Evolutionary conservation across 2,888 invertebrate genomes (phyloP).

Genomic region (Troides aeacus): DNA sequence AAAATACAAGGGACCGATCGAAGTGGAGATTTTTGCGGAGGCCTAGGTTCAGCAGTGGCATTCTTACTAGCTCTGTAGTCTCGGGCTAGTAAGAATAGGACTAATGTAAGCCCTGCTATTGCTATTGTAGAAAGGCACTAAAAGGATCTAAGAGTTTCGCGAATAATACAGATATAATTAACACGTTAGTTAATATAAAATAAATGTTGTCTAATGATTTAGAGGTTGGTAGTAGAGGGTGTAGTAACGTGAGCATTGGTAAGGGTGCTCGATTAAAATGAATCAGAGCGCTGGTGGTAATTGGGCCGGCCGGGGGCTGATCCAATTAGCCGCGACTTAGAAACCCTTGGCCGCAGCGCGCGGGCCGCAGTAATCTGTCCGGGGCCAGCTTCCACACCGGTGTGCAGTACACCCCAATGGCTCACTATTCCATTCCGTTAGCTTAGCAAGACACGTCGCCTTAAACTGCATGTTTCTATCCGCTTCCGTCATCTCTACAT

Average conservation of each 20-base stretch:
- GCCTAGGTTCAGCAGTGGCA: too few species aligned
- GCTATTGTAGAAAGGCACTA: too few species aligned
- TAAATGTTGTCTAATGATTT: not conserved
- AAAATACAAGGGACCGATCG: too few species aligned
- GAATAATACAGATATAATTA: not conserved
- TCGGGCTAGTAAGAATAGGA: too few species aligned
- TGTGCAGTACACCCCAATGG: slow-evolving; percentile 10
- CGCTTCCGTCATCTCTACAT: slow-evolving; percentile 41
- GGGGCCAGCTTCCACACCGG: slow-evolving; percentile 6
- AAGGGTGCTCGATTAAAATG: slow-evolving; percentile 76
- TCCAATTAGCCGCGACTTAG: slow-evolving; percentile 78
- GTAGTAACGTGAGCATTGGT: slow-evolving; percentile 50
- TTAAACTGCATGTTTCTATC: slow-evolving; percentile 37
- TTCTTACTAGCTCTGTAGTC: too few species aligned
- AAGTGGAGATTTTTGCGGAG: too few species aligned
- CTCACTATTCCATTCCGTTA: slow-evolving; percentile 2
- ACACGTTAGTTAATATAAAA: not conserved
- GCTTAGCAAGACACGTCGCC: slow-evolving; percentile 9
- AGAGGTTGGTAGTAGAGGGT: slow-evolving; percentile 14
- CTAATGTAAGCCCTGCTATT: too few species aligned
- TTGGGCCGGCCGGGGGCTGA: slow-evolving; percentile 68
- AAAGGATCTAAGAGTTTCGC: too few species aligned
- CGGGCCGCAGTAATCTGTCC: slow-evolving; percentile 59
- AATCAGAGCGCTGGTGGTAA: slow-evolving; percentile 75
- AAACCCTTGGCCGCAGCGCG: slow-evolving; percentile 66